phyloP scores from a whole-genome alignment of 2,888 invertebrate species.

The Sesia apiformis region DNA sequence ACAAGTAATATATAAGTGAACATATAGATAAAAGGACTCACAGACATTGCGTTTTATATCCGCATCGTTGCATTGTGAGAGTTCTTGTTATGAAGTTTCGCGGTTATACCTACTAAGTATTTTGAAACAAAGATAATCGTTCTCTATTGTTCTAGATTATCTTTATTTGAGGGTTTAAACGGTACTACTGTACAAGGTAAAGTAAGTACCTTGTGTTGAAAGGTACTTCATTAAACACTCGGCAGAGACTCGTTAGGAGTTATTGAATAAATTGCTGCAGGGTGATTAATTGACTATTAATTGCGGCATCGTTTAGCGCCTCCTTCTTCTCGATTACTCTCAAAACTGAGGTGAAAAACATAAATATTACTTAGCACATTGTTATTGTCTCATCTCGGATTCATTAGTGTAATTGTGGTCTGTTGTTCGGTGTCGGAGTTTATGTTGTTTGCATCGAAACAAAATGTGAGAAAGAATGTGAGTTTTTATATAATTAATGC shows the following conservation, averaged over 20 bases:
- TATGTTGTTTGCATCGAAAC: neutral
- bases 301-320: constrained; percentile 64
- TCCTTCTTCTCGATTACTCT: constrained; percentile 25
- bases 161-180: no score
- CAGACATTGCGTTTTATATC: no score
- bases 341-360: constrained; percentile 18
- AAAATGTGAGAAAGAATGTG: neutral
- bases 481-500: neutral
- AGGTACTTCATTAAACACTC: constrained; percentile 34
- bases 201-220: constrained; percentile 10
- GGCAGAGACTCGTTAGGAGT: constrained; percentile 44
- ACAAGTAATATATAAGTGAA: no score
- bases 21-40: no score
- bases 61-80: no score
- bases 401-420: neutral
- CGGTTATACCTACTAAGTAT: no score
- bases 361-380: neutral
- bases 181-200: no score
- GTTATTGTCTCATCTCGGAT: neutral
- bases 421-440: neutral
- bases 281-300: constrained; percentile 69
- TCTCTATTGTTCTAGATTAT: no score
- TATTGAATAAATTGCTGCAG: constrained; percentile 58
- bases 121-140: no score
- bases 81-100: no score